A percentile compares a stretch with the other conserved stretches of the same genome.
Conservation (phyloP, 2,113 vertebrate species). For the Sialia sialis region DNA sequence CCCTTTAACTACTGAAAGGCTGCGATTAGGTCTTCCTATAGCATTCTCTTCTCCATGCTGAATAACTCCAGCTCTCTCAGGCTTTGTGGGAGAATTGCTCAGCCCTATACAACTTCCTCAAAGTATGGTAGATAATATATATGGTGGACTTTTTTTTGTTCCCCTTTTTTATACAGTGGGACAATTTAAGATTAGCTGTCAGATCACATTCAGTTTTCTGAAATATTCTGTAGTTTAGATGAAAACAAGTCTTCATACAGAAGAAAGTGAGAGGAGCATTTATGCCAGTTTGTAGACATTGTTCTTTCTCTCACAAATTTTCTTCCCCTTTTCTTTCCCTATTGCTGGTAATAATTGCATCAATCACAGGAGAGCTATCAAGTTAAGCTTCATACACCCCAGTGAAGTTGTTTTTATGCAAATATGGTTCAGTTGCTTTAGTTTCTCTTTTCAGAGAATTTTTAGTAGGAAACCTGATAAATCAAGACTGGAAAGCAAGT, state of each 20-base stretch:
- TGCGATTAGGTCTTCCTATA: neutral
- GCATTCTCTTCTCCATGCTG: neutral
- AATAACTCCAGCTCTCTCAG: neutral
- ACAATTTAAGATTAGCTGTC: slow-evolving; percentile 56
- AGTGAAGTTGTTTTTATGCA: slow-evolving; percentile 47
- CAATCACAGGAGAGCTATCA: neutral
- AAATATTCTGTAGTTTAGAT: slow-evolving; percentile 32
- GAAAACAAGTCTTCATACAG: slow-evolving; percentile 25
- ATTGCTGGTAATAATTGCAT: slow-evolving; percentile 21
- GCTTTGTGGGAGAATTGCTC: neutral
- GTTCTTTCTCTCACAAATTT: neutral
- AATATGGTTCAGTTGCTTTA: slow-evolving; percentile 1
- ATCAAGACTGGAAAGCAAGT: neutral
- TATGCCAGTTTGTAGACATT: neutral
- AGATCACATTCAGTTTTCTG: slow-evolving; percentile 41
- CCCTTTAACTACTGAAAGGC: neutral
- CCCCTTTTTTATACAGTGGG: slow-evolving; percentile 27
- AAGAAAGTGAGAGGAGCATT: slow-evolving; percentile 27
- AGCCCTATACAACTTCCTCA: neutral
- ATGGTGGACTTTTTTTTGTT: neutral
- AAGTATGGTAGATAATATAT: neutral
- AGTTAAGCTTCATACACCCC: neutral
- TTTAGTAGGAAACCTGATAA: neutral
- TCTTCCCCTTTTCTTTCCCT: neutral
- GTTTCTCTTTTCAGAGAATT: slow-evolving; percentile 11